These are phyloP conservation scores for Arctia plantaginis DNA, from an alignment of 2,888 invertebrate genomes.

Conservation along the genomic window DNA sequence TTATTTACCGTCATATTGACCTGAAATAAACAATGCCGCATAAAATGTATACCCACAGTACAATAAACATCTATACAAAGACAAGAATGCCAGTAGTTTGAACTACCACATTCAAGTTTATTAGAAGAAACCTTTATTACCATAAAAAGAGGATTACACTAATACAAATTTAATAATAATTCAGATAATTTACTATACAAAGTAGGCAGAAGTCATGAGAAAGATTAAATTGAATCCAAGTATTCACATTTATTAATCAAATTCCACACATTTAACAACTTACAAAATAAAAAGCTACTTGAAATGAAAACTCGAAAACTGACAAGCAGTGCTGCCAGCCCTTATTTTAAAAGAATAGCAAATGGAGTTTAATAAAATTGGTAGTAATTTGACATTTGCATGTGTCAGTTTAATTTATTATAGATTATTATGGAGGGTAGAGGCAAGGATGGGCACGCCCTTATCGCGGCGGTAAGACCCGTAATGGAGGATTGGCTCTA, in stretches of 20 bases:
- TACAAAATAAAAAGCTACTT: not conserved
- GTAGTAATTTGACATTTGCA: too few relatives aligned
- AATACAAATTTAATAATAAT: not conserved
- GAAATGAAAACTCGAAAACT: not conserved
- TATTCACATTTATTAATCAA: too few relatives aligned
- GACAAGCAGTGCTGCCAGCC: not conserved
- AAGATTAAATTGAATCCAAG: not conserved
- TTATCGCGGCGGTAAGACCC: too few relatives aligned
- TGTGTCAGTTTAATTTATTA: too few relatives aligned
- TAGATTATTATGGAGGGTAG: too few relatives aligned
- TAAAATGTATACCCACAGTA: not conserved
- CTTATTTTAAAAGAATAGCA: too few relatives aligned
- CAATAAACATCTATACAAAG: not conserved
- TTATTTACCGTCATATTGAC: constrained; percentile 79
- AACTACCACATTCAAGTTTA: not conserved
- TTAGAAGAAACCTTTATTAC: not conserved
- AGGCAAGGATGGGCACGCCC: too few relatives aligned
- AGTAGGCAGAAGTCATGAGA: not conserved
- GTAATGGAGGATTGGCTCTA: too few relatives aligned
- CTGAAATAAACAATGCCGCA: constrained; percentile 24
- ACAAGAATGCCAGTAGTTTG: not conserved
- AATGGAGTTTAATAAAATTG: too few relatives aligned
- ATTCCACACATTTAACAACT: not conserved
- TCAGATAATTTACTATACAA: not conserved
- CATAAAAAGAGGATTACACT: not conserved